Evolutionary conservation across 2,113 vertebrate species (phyloP).

Genomic region (Rana temporaria): DNA sequence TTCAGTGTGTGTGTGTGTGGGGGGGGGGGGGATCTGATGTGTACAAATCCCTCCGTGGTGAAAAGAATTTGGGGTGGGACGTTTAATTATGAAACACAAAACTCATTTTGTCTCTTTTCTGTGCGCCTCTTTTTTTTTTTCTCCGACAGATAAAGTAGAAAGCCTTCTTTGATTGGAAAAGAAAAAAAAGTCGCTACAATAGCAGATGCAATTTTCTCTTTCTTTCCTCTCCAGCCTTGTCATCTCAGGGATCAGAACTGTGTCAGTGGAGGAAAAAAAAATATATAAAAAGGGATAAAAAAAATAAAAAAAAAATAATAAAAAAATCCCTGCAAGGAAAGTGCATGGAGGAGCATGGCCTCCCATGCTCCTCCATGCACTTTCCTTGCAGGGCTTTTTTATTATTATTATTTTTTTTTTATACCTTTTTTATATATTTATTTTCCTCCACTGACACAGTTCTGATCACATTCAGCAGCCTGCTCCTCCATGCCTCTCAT

Average conservation of each 20-base stretch:
- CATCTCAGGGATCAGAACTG: constrained; percentile 82
- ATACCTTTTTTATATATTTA: too few relatives aligned
- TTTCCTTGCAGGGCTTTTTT: too few relatives aligned
- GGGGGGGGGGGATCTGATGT: constrained; percentile 1
- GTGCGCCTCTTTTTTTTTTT: constrained; percentile 53
- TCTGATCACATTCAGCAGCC: too few relatives aligned
- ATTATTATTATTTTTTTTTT: too few relatives aligned
- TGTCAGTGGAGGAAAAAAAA: constrained; percentile 73
- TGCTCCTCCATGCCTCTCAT: too few relatives aligned
- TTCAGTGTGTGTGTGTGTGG: constrained; percentile 9
- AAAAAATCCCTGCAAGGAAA: constrained; percentile 72
- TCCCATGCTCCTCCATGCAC: too few relatives aligned
- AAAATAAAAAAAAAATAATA: constrained; percentile 64
- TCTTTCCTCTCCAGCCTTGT: constrained; percentile 77
- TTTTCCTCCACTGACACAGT: too few relatives aligned
- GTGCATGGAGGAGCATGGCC: constrained; percentile 86
- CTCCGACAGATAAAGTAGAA: constrained; percentile 56
- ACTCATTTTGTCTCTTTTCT: constrained; percentile 56
- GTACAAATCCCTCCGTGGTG: constrained; percentile 22
- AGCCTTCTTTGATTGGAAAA: constrained; percentile 62
- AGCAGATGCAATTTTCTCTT: constrained; percentile 78
- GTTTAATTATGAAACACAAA: constrained; percentile 68
- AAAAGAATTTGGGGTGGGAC: constrained; percentile 60
- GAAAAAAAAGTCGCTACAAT: constrained; percentile 67
- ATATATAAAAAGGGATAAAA: constrained; percentile 11